Conservation (phyloP, 2,113 vertebrate genomes). For the Plecotus auritus region DNA sequence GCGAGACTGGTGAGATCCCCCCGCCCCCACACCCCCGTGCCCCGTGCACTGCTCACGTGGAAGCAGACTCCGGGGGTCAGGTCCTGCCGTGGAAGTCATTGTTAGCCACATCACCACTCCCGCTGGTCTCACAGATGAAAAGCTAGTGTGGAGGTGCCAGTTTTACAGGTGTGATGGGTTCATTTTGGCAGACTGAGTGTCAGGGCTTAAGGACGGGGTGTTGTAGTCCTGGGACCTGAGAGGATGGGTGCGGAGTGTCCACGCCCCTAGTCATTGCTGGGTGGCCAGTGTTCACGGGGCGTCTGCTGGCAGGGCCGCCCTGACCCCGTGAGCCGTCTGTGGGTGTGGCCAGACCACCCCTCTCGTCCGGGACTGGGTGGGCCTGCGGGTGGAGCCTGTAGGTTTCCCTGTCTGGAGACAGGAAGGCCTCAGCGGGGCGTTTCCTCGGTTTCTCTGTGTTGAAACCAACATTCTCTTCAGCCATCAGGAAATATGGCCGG, state of each 20-base stretch:
- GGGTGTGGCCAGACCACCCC: accelerated
- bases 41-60: accelerated
- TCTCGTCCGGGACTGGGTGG: accelerated
- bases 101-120: neutral
- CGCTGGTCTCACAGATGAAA: neutral
- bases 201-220: neutral
- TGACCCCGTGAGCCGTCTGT: accelerated
- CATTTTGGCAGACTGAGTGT: neutral
- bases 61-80: accelerated
- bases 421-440: neutral
- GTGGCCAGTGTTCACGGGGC: neutral
- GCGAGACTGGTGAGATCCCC: accelerated
- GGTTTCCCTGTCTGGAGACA: neutral
- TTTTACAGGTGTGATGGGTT: neutral
- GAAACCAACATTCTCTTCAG: conserved; percentile 72
- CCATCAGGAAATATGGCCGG: conserved; percentile 95
- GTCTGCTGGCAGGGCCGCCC: accelerated
- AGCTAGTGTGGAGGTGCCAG: neutral
- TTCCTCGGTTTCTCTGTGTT: neutral
- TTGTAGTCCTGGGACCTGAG: neutral
- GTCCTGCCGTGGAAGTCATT: accelerated
- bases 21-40: accelerated
- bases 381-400: accelerated
- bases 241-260: neutral
- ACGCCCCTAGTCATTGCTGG: accelerated